Evolutionary conservation across 2,888 invertebrate species (phyloP), one percentile per base, ranked within the genome.

Genomic region (Chironomus riparius): DNA sequence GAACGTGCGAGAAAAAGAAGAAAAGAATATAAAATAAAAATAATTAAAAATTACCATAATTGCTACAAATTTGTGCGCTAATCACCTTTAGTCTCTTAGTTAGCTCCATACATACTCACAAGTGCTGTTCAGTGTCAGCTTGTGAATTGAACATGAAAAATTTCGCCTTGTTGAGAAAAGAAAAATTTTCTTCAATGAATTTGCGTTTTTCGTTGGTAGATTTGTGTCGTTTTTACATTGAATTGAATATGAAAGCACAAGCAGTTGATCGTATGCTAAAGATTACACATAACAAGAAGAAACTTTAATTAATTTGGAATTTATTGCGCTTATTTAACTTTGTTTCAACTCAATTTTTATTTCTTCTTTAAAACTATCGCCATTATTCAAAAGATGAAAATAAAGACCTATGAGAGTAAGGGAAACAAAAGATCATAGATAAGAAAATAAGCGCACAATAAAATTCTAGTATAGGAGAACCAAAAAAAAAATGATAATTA

Each of bases 1-100:
- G 38, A 38, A 38, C 38, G 21, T 6, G 65, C 38, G 18, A 47
- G 47, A 18, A 18, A 10, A 47, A 62, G 61, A 71, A 50, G 47
- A 47, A 47, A 38, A 62, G 13, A 62, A 61, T 61, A 47, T 28
- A 73, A 38, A 38, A 38, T 38, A 38, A 73, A 70, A 70, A 50
- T 24, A 70, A 47, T 65, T 65, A 65, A 28, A 62, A 73, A 73
- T 73, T 73, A 73, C 62, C 73, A 73, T 73, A 73, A 73, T 73
- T 73, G 73, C 73, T 73, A 73, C 73, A 73, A 73, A 73, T 73
- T 73, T 73, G 62, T 62, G 73, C 47, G 21, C 73, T 73, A 73
- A 73, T 73, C 73, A 73, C 73, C 47, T 73, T n/a, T 7, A 15
- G 24, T 24, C 65, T 21, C 65, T 21, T 24, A 24, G 56, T 56